These are phyloP conservation scores for Atherinomorus stipes DNA, from an alignment of 2,113 vertebrate genomes.

Conservation along the genomic window DNA sequence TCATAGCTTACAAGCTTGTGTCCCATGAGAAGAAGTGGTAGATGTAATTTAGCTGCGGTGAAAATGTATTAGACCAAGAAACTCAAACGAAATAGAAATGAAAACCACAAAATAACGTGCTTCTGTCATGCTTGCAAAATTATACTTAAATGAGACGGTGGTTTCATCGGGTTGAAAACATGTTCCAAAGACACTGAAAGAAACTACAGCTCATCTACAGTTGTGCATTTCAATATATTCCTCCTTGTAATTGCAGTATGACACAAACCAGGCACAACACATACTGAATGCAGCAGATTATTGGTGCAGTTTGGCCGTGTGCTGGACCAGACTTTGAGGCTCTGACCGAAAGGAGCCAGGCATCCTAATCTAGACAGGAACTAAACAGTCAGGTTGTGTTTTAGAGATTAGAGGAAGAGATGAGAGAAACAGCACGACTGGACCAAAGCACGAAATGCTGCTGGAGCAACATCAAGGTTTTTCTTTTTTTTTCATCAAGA, in stretches of 20 bases:
- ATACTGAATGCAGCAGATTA: slow-evolving; percentile 10
- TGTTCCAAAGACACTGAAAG: not conserved
- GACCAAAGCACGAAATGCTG: slow-evolving; percentile 25
- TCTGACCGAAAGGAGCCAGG: slow-evolving; percentile 43
- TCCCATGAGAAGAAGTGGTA: too few species aligned
- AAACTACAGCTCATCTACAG: not conserved
- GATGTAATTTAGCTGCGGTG: too few species aligned
- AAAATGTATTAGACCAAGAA: too few species aligned
- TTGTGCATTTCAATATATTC: not conserved
- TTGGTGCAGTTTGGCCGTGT: not conserved
- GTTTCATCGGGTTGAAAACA: not conserved
- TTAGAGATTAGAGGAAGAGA: slow-evolving; percentile 61
- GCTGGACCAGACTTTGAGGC: slow-evolving; percentile 54
- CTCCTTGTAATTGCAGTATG: slow-evolving; percentile 6
- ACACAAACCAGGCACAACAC: slow-evolving; percentile 29
- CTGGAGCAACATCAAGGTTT: slow-evolving; percentile 61
- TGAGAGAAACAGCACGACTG: slow-evolving; percentile 33
- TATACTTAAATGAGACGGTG: not conserved
- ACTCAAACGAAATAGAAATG: too few species aligned
- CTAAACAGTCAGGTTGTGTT: slow-evolving; percentile 43
- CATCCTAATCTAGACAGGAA: slow-evolving; percentile 40
- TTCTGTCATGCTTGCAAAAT: not conserved
- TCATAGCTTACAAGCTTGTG: too few species aligned
- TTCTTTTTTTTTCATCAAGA: slow-evolving; percentile 25
- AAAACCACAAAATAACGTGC: too few species aligned